Evolutionary conservation across 2,113 vertebrate genomes (phyloP).

Genomic region (Bubo scandiacus): DNA sequence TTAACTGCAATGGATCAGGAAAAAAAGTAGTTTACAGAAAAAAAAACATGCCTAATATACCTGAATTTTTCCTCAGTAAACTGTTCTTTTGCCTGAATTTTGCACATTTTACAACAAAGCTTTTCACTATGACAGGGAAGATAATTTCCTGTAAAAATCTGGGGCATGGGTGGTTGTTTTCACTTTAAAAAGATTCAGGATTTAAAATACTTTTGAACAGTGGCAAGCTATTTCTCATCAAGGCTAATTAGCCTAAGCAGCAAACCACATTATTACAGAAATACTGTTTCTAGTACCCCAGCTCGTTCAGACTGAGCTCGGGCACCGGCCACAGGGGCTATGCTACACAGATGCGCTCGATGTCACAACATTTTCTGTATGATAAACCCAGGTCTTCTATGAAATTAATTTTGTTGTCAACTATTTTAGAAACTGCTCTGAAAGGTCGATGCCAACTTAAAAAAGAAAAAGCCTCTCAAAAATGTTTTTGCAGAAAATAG

Average conservation of each 20-base stretch:
- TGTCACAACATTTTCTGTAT: background rate
- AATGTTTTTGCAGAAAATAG: background rate
- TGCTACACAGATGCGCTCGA: rapidly evolving
- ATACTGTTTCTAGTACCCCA: background rate
- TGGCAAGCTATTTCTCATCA: background rate
- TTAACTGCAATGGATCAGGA: background rate
- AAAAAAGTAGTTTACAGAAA: background rate
- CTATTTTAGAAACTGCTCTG: background rate
- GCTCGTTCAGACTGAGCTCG: background rate
- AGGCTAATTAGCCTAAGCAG: background rate
- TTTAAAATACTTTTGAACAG: background rate
- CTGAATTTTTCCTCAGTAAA: background rate
- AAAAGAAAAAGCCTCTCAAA: background rate
- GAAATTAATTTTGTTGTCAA: background rate
- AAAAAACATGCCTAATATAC: too few species aligned
- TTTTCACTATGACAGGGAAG: background rate
- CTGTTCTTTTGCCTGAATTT: background rate
- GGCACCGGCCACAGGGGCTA: background rate
- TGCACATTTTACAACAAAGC: background rate
- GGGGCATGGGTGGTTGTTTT: background rate
- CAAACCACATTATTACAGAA: background rate
- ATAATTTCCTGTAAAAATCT: background rate
- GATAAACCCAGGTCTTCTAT: background rate
- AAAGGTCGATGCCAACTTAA: background rate
- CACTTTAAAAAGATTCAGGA: background rate